These are phyloP conservation scores for Ischnus inquisitorius DNA, from an alignment of 2,888 invertebrate species.

Conservation along the genomic window DNA sequence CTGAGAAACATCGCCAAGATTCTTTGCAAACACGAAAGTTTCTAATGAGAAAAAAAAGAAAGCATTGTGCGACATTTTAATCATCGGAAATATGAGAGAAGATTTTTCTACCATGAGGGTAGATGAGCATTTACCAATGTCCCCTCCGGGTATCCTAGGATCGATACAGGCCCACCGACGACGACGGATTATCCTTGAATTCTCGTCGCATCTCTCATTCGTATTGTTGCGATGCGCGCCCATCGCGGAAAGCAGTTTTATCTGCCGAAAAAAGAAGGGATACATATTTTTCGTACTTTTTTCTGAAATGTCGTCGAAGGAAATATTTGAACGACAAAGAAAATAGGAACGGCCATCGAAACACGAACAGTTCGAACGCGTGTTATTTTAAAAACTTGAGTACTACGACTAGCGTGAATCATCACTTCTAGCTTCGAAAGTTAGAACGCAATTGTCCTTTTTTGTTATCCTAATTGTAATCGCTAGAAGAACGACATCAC, in stretches of 20 bases:
- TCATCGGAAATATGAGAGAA: conserved; percentile 1
- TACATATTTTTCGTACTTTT: not conserved
- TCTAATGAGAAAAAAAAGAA: conserved; percentile 2
- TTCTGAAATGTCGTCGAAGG: not conserved
- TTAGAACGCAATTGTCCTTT: not conserved
- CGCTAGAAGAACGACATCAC: no score
- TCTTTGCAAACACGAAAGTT: not conserved
- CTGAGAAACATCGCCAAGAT: no score
- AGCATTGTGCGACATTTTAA: not conserved
- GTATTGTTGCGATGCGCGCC: not conserved
- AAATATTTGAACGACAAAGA: not conserved
- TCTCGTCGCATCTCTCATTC: conserved; percentile 6
- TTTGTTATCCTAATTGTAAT: no score
- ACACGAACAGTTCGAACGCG: no score
- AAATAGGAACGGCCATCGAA: no score
- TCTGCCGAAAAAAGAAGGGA: not conserved
- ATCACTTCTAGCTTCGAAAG: no score
- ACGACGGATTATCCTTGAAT: conserved; percentile 24
- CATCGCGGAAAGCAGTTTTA: not conserved
- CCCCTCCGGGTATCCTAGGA: not conserved
- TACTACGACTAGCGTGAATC: no score
- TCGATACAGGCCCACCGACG: conserved; percentile 17
- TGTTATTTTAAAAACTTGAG: no score
- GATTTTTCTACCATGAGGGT: not conserved
- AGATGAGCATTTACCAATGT: conserved; percentile 15